Base-by-base conservation (phyloP, 2,797 vertebrate genomes). In the Psittacula derbiana region DNA sequence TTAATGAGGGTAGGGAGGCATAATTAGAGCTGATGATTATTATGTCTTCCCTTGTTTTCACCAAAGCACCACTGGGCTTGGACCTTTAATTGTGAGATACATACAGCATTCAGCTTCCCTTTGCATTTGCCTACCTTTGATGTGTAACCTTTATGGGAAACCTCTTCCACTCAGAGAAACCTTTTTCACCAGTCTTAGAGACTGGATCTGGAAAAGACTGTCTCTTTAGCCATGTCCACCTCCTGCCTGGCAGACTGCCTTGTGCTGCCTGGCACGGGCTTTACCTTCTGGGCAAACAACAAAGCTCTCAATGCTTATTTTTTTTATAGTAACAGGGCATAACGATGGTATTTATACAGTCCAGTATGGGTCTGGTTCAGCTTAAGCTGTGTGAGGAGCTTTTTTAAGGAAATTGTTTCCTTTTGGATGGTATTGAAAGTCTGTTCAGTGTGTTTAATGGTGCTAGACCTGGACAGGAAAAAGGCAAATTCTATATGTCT, bases 401-500 rank as follows among this genome's bases (percentile, higher is more conserved):
- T 88, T 92, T 88, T 76, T 30, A 73, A 82, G 66, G 74, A 80
- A 89, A 93, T 4, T 1, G 9, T 87, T 97, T 92, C 84, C 44
- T 82, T 90, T 92, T 96, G 90, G 88, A 93, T 71, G 46, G 61
- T 24, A 71, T 72, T 86, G 80, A 86, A 95, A 80, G 90, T 92
- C 83, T 86, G 33, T 80, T 94, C 57, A 86, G 78, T 95, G 73
- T 80, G 49, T 74, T 96, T 93, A 93, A 93, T 69, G 80, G 88
- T 88, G 94, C 74, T 92, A 95, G 84, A 93, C 90, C 91, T 93
- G 93, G 92, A 90, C 80, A 95, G 92, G 95, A 95, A 96, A 93
- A 93, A 85, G 80, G 83, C 47, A 52, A 91, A 94, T 92, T 85
- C 0, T 1, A 67, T 82, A 84, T 0, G 6, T 90, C 80, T 95